phyloP scores from a whole-genome alignment of 2,113 vertebrate genomes.

The Chaetorhynchus papuensis region DNA sequence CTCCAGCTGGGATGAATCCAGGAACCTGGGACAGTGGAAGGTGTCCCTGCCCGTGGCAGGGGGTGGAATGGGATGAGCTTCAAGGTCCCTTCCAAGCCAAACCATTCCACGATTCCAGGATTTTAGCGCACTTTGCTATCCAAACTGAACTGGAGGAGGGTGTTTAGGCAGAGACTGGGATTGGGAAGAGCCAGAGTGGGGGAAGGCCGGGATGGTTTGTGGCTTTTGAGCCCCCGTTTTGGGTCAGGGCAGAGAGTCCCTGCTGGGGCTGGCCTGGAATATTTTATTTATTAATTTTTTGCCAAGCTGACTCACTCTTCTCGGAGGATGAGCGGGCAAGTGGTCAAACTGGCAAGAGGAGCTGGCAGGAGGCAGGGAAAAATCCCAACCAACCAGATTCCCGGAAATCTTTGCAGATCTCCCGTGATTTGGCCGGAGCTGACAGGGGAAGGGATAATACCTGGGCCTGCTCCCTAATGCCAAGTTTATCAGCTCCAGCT shows the following conservation, averaged over 20 bases:
- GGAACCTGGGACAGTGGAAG: background rate
- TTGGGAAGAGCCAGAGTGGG: background rate
- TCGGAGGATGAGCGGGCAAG: background rate
- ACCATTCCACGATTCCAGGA: background rate
- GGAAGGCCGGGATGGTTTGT: background rate
- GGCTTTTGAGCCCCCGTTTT: background rate
- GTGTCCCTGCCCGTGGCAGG: background rate
- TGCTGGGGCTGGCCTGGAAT: background rate
- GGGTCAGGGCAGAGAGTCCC: background rate
- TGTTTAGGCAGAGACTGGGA: background rate
- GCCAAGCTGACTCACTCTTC: background rate
- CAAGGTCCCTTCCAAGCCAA: background rate
- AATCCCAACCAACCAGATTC: background rate
- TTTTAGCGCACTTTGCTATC: fast-evolving
- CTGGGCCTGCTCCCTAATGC: background rate
- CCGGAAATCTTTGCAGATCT: background rate
- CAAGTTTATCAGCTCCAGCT: background rate
- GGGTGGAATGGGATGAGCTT: background rate
- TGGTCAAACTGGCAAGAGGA: conserved; percentile 17
- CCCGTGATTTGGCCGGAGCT: background rate
- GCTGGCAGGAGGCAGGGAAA: background rate
- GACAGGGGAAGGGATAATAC: background rate
- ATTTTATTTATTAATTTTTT: background rate
- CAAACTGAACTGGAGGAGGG: background rate
- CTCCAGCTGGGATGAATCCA: background rate